These are phyloP conservation scores for Xerus inauris DNA, from an alignment of 2,113 vertebrate species.

Conservation along the genomic window DNA sequence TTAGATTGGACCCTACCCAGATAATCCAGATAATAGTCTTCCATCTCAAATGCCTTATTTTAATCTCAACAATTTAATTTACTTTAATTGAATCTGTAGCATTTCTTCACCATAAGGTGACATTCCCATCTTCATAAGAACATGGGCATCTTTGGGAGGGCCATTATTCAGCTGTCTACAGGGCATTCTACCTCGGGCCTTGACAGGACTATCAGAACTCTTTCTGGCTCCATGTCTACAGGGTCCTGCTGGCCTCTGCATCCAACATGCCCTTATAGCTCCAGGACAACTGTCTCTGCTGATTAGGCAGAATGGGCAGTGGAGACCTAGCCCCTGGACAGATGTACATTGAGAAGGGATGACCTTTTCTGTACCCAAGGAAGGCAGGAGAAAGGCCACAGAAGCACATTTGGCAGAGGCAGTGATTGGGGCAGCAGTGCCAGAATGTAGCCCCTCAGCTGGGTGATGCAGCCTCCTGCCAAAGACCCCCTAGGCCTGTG, in stretches of 20 bases:
- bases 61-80: background rate
- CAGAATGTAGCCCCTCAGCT: too few species aligned
- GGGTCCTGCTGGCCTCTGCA: background rate
- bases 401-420: background rate
- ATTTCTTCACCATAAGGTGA: background rate
- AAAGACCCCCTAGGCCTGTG: background rate
- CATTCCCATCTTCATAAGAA: background rate
- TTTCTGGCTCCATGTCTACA: background rate
- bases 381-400: background rate
- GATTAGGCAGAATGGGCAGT: background rate
- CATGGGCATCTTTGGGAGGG: background rate
- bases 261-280: background rate
- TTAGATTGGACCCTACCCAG: background rate
- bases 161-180: background rate
- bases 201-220: background rate
- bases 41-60: background rate
- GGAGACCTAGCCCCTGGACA: background rate
- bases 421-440: fast-evolving
- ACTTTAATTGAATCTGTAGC: background rate
- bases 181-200: background rate
- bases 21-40: background rate
- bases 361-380: background rate
- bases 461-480: background rate
- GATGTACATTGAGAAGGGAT: too few species aligned
- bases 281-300: background rate